Percentiles rank a stretch among this genome's conserved stretches.
Conservation (phyloP, 2,113 vertebrate genomes). For the Athene cunicularia region DNA sequence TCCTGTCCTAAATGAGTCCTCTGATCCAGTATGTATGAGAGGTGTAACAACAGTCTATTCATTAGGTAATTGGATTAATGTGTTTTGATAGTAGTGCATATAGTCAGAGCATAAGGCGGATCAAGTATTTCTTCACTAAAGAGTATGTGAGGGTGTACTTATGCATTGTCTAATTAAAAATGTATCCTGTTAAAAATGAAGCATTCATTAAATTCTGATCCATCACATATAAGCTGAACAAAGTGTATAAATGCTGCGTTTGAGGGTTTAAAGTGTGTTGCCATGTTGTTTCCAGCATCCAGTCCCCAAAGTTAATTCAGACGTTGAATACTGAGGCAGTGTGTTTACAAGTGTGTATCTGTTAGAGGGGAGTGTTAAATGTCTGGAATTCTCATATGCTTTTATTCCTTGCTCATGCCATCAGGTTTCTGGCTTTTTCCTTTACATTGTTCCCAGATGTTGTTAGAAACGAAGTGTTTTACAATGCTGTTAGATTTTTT, state of each 20-base stretch:
- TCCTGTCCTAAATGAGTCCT: background rate
- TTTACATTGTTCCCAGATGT: slow-evolving; percentile 16
- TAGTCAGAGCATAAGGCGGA: background rate
- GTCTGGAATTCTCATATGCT: background rate
- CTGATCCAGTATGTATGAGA: background rate
- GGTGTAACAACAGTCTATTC: background rate
- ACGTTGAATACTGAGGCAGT: background rate
- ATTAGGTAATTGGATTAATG: background rate
- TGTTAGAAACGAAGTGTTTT: slow-evolving; percentile 25
- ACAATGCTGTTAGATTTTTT: background rate
- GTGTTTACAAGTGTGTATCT: background rate
- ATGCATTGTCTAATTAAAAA: background rate
- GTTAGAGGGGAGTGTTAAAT: background rate
- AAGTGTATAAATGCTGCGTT: background rate
- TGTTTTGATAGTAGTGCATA: background rate
- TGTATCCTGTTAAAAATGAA: background rate
- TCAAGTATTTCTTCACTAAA: background rate
- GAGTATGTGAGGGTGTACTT: background rate
- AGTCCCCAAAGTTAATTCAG: background rate
- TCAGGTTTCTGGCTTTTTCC: background rate
- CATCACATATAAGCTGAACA: background rate
- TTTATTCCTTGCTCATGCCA: background rate
- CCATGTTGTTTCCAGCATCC: background rate
- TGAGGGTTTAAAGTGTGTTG: background rate
- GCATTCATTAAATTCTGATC: background rate